A percentile compares a stretch with the other conserved stretches of the same genome.
These are phyloP conservation scores for Arctocebus calabarensis DNA, from an alignment of 2,797 vertebrate species.

Conservation along the genomic window DNA sequence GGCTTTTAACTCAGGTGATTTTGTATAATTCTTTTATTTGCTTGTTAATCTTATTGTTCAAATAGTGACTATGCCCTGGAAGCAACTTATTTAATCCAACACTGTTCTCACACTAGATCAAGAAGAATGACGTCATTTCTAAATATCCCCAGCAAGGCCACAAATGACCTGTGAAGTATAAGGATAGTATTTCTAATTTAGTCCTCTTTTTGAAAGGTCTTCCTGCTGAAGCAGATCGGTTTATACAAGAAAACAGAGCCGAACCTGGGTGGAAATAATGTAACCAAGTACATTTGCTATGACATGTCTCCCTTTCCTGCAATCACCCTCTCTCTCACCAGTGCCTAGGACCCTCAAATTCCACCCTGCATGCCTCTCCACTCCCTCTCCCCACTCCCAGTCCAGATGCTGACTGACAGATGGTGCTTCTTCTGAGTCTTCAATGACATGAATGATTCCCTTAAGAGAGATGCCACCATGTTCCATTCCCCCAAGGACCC, in stretches of 20 bases:
- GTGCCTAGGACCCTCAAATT: too few relatives aligned
- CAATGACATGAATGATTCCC: neutral
- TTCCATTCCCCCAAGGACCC: neutral
- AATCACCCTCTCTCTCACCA: neutral
- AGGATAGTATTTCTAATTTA: neutral
- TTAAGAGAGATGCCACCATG: neutral
- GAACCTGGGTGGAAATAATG: neutral
- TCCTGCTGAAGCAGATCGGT: neutral
- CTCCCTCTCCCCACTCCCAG: fast-evolving
- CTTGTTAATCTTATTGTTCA: neutral
- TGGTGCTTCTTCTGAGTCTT: neutral
- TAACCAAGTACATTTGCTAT: neutral
- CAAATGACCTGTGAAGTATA: neutral
- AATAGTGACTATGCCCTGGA: neutral
- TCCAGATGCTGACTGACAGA: fast-evolving
- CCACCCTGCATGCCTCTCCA: neutral
- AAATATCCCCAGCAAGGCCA: neutral
- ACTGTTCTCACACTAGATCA: neutral
- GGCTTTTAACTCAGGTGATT: neutral
- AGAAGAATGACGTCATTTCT: constrained; percentile 7
- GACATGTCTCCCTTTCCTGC: neutral
- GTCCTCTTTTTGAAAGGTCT: neutral
- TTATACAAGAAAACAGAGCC: neutral
- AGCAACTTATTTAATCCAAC: neutral
- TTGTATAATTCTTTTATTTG: neutral